A percentile compares a stretch with the other conserved stretches of the same genome.
Conservation (phyloP, 1,140 invertebrate species). For the Trypoxylus dichotomus region DNA sequence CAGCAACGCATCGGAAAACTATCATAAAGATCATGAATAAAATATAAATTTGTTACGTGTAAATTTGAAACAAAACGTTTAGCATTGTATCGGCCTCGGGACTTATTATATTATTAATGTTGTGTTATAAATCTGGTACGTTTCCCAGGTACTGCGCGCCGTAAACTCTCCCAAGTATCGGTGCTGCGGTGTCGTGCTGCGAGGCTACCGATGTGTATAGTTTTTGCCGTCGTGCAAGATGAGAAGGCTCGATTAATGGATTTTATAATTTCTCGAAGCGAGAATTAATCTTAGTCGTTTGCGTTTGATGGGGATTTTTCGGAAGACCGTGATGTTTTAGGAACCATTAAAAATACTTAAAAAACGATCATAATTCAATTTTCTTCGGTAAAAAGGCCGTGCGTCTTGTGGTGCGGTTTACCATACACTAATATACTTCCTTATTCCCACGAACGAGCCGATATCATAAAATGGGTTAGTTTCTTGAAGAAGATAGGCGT, state of each 20-base stretch:
- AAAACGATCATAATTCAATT: slow-evolving; percentile 30
- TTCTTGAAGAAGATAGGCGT: too few relatives aligned
- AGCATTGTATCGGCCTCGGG: not conserved
- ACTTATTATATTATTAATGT: slow-evolving; percentile 6
- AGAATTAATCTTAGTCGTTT: slow-evolving; percentile 26
- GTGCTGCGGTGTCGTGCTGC: not conserved
- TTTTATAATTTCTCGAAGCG: slow-evolving; percentile 27
- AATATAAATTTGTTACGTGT: slow-evolving; percentile 39
- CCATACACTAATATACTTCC: too few relatives aligned
- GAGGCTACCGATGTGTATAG: slow-evolving; percentile 22
- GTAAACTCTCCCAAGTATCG: not conserved
- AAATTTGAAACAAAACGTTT: slow-evolving; percentile 31
- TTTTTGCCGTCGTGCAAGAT: slow-evolving; percentile 10
- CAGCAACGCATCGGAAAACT: slow-evolving; percentile 35
- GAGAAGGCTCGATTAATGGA: slow-evolving; percentile 27
- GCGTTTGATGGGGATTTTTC: slow-evolving; percentile 10
- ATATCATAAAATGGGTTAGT: too few relatives aligned
- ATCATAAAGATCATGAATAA: slow-evolving; percentile 38
- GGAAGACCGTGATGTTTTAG: not conserved
- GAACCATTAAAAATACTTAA: slow-evolving; percentile 28
- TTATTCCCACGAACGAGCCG: too few relatives aligned
- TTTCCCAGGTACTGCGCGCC: not conserved
- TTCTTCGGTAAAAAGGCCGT: not conserved
- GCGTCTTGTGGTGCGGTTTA: not conserved
- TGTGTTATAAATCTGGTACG: slow-evolving; percentile 12